These are phyloP conservation scores for Agonopterix alstromeriana DNA, from an alignment of 2,888 invertebrate genomes.

Conservation along the genomic window DNA sequence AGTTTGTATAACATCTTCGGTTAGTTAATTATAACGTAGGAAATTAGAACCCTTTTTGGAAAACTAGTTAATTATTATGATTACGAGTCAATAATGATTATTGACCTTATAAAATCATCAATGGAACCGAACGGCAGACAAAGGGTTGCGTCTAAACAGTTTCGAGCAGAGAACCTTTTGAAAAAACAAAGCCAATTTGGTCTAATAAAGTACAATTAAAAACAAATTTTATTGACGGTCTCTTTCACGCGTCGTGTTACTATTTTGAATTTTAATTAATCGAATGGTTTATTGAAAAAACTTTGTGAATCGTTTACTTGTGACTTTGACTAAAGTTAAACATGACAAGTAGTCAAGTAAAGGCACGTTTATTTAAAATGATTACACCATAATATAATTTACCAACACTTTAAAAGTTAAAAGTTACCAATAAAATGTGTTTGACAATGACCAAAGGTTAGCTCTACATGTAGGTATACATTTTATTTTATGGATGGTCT, in stretches of 20 bases:
- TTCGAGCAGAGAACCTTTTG: constrained; percentile 31
- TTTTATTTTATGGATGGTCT: too few species aligned
- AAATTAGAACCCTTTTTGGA: constrained; percentile 32
- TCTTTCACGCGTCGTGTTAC: constrained; percentile 51
- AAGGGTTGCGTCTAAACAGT: constrained; percentile 50
- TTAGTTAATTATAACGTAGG: constrained; percentile 21
- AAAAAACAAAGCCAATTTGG: constrained; percentile 69
- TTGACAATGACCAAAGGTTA: too few species aligned
- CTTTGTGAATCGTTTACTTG: constrained; percentile 4
- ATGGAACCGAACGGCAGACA: constrained; percentile 56
- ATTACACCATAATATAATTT: too few species aligned
- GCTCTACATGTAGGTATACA: too few species aligned
- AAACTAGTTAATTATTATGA: constrained; percentile 66
- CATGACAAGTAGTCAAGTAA: too few species aligned
- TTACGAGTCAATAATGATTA: constrained; percentile 66
- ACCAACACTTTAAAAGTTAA: too few species aligned
- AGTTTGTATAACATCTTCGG: neutral
- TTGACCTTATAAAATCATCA: constrained; percentile 74
- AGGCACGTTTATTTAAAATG: too few species aligned
- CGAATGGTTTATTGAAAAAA: constrained; percentile 41
- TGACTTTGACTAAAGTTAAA: neutral
- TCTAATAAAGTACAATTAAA: constrained; percentile 70
- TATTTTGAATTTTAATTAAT: constrained; percentile 61
- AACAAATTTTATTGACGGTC: constrained; percentile 62
- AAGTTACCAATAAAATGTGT: too few species aligned